Evolutionary conservation across 2,888 invertebrate species (phyloP).

Genomic region (Himalopsyche kuldschensis): DNA sequence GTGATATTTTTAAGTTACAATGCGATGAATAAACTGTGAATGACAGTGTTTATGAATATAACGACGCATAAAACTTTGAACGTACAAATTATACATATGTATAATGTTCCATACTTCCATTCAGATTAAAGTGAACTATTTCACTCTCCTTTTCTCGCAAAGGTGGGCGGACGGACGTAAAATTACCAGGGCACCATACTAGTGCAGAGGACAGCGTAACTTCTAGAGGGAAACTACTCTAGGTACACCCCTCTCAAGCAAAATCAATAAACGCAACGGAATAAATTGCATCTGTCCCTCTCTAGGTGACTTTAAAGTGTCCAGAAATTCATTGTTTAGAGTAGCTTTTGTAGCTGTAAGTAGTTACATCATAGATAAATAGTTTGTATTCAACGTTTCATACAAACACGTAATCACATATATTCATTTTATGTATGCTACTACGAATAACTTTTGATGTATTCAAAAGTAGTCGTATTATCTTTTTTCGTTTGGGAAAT

Average conservation of each 20-base stretch:
- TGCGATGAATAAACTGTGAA: too few relatives aligned
- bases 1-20: too few relatives aligned
- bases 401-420: too few relatives aligned
- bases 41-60: too few relatives aligned
- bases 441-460: too few relatives aligned
- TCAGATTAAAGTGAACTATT: background rate
- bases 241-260: background rate
- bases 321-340: background rate
- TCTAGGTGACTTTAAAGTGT: background rate
- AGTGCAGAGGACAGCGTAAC: background rate
- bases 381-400: background rate
- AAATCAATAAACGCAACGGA: conserved; percentile 9
- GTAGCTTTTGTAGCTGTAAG: background rate
- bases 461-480: too few relatives aligned
- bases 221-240: background rate
- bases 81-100: background rate
- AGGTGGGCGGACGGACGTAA: background rate
- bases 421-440: too few relatives aligned
- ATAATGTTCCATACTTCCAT: background rate
- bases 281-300: conserved; percentile 3
- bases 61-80: too few relatives aligned
- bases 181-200: conserved; percentile 3
- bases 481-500: too few relatives aligned
- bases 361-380: background rate
- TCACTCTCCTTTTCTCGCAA: background rate